Evolutionary conservation across 2,888 invertebrate species (phyloP), one percentile per base, ranked within the genome.

Genomic region (Camptogramma bilineatum): DNA sequence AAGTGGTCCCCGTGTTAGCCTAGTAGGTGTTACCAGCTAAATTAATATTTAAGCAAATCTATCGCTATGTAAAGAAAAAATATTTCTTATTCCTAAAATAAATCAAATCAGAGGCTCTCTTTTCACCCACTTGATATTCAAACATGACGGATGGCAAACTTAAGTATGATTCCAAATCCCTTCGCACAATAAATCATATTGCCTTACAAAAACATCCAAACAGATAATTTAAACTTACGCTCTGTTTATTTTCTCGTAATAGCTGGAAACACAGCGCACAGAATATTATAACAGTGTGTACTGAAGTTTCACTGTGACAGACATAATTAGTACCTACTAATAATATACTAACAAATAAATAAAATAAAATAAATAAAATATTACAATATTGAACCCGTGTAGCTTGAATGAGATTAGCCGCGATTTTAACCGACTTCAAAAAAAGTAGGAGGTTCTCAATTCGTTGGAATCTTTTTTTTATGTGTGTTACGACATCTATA

Each of bases 221-320:
- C 59, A 64, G 39, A 59, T 64, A 53, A 58, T 54, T 64, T 50
- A 54, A 58, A 52, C 46, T 24, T 31, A 55, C 64, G 39, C 59
- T 51, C 47, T 52, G 60, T 52, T 64, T 52, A 60, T 56, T 39
- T 24, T 17, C 18, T 42, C 55, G 44, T 59, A 52, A 28, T 46
- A 56, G 47, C 51, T 16, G n/a, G 47, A 48, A 53, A 51, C 62
- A 39, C 39, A 24, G 13, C 8, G 4, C n/a, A 28, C 21, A 42
- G 42, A 55, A 53, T 44, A 28, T n/a, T 0, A 10, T 2, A 31
- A 31, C 31, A 47, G 24, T 19, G 10, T 1, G 13, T 21, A 10
- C 2, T 10, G 9, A 21, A 19, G 10, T 47, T 10, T 47, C 46
- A 54, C 54, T 46, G 39, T 9, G n/a, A 10, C n/a, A 10, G 39